Percentiles rank a stretch among this genome's conserved stretches.
Conservation (phyloP, 2,888 invertebrate genomes). For the Deilephila porcellus region DNA sequence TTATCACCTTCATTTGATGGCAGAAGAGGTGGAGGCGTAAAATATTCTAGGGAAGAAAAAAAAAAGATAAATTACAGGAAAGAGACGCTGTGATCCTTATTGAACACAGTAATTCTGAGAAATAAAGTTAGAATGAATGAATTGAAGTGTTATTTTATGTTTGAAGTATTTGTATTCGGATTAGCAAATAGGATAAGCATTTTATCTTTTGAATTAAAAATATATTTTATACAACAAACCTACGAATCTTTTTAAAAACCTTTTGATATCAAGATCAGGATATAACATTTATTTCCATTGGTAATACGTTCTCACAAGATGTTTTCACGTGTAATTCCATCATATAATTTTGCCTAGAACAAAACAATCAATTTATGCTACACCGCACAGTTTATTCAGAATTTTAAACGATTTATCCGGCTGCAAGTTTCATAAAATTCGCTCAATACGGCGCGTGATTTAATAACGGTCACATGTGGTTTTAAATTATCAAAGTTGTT, state of each 20-base stretch:
- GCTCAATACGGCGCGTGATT: conserved; percentile 60
- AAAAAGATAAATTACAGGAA: conserved; percentile 40
- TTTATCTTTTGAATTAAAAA: background rate
- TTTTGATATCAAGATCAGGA: too few relatives aligned
- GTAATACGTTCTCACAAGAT: background rate
- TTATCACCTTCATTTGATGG: conserved; percentile 50
- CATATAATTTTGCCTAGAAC: background rate
- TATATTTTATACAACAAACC: background rate
- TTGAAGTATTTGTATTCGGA: background rate
- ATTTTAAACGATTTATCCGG: conserved; percentile 51
- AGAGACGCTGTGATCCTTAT: conserved; percentile 30
- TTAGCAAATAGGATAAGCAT: background rate
- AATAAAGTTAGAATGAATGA: background rate
- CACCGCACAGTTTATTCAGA: background rate
- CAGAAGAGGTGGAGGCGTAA: conserved; percentile 34
- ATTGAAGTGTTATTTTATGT: background rate
- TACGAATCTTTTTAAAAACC: too few relatives aligned
- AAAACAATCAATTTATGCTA: background rate
- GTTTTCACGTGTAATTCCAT: background rate
- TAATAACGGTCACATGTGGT: conserved; percentile 57
- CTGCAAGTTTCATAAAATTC: conserved; percentile 52
- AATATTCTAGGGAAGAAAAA: conserved; percentile 32
- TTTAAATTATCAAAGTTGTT: conserved; percentile 48
- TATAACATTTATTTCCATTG: background rate
- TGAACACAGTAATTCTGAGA: conserved; percentile 27